Base-by-base conservation (phyloP, 2,888 invertebrate genomes). In the Parthenolecanium corni region DNA sequence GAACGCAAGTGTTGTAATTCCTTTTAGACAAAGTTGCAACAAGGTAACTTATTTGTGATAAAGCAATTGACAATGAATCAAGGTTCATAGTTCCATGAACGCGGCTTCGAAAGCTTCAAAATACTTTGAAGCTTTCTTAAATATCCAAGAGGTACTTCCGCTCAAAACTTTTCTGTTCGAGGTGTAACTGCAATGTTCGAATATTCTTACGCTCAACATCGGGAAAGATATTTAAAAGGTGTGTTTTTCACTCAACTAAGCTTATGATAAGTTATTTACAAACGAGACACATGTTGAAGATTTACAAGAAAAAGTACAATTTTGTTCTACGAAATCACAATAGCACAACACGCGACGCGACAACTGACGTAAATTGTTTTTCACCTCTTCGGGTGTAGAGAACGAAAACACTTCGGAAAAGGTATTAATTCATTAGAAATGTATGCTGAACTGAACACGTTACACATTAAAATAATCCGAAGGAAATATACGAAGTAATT, bases 31-130 rank as follows among this genome's bases (percentile, higher is more conserved):
- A 84, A 82, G 88, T 89, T 78, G 85, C 83, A 82, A 94, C 89
- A 80, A 93, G 88, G 85, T 88, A 88, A 86, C 88, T 89, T 81
- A 95, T 94, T 86, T 94, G 92, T 84, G 90, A 89, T 86, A 94
- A 86, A 84, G 93, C 89, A 86, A 92, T 89, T 83, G 89, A 90
- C 84, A 92, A 85, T 84, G 93, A 87, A 85, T 94, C 94, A 85
- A 93, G 91, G 89, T 90, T 91, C 92, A 92, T 92, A 91, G 88
- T 91, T 91, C 89, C 89, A 84, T 84, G 81, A 83, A 85, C 80
- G 80, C 85, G 82, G 83, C 84, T 82, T 82, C 86, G 89, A 89
- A 89, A 89, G 89, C 89, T 89, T 89, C 89, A 89, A 89, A 86
- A 81, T 80, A 78, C 81, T 82, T 87, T 88, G 88, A 89, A 89